A percentile compares a stretch with the other conserved stretches of the same genome.
Evolutionary conservation across 2,888 invertebrate genomes (phyloP).

Genomic region (Catocala nupta): DNA sequence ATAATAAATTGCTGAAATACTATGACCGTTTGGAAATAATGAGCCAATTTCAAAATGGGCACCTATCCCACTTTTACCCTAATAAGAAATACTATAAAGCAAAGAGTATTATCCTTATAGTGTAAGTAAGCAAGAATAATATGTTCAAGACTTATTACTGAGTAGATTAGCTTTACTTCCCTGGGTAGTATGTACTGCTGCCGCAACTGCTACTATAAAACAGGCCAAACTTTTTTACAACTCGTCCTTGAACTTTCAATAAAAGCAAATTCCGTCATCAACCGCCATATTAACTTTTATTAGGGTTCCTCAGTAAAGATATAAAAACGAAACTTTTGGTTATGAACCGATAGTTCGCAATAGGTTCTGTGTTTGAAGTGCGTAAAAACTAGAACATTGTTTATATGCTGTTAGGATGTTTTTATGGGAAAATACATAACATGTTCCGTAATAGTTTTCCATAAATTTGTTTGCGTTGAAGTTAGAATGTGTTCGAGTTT

Average conservation of each 20-base stretch:
- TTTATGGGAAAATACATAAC: constrained; percentile 27
- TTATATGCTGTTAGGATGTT: constrained; percentile 36
- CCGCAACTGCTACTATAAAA: constrained; percentile 14
- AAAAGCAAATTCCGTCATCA: constrained; percentile 43
- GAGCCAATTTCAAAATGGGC: too few relatives aligned
- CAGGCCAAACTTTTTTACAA: constrained; percentile 10
- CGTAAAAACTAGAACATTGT: constrained; percentile 37
- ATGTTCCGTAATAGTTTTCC: constrained; percentile 19
- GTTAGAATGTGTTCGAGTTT: background rate
- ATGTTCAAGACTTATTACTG: background rate
- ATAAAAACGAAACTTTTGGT: constrained; percentile 42
- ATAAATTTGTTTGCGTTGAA: constrained; percentile 14
- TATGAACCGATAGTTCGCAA: constrained; percentile 35
- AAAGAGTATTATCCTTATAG: too few relatives aligned
- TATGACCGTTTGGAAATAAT: too few relatives aligned
- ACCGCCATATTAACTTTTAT: constrained; percentile 47
- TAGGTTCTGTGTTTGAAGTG: constrained; percentile 44
- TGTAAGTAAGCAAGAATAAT: background rate
- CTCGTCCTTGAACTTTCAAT: constrained; percentile 24
- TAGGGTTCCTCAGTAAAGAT: constrained; percentile 35
- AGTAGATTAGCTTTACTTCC: background rate
- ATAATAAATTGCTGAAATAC: too few relatives aligned
- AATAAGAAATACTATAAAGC: too few relatives aligned
- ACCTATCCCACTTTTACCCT: too few relatives aligned
- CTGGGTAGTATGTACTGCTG: background rate